Conservation (phyloP, 1,140 invertebrate genomes). For the Heliconius hermathena region DNA sequence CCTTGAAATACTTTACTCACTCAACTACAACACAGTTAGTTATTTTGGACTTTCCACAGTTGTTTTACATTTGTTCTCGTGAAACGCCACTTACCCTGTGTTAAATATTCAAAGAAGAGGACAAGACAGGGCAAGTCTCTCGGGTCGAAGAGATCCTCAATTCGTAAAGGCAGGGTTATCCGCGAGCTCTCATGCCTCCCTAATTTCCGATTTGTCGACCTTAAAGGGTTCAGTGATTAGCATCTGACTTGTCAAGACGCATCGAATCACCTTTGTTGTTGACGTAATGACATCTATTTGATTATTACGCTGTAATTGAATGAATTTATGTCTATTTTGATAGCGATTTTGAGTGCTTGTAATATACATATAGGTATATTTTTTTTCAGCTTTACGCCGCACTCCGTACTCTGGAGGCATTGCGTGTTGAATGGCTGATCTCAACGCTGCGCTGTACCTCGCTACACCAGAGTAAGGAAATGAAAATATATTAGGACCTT, state of each 20-base stretch:
- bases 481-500: no score
- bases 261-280: slow-evolving; percentile 66
- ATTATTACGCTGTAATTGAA: slow-evolving; percentile 43
- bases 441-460: no score
- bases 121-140: slow-evolving; percentile 45
- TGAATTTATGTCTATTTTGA: slow-evolving; percentile 11
- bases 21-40: neutral
- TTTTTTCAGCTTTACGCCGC: no score
- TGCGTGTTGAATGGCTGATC: no score
- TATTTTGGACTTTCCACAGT: neutral
- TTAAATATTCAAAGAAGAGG: slow-evolving; percentile 36
- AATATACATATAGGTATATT: no score
- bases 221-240: slow-evolving; percentile 78
- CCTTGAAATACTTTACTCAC: neutral
- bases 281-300: slow-evolving; percentile 59
- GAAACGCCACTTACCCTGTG: slow-evolving; percentile 25
- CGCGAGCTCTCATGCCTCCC: slow-evolving; percentile 73
- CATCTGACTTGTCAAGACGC: slow-evolving; percentile 76
- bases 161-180: slow-evolving; percentile 61
- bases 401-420: no score
- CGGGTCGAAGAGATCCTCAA: slow-evolving; percentile 60
- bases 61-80: slow-evolving; percentile 21
- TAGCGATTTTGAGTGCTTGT: slow-evolving; percentile 16
- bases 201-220: slow-evolving; percentile 80
- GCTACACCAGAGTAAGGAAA: no score